Evolutionary conservation across 2,113 vertebrate genomes (phyloP), one percentile per base, ranked within the genome.

Genomic region (Sinosuthora webbiana): DNA sequence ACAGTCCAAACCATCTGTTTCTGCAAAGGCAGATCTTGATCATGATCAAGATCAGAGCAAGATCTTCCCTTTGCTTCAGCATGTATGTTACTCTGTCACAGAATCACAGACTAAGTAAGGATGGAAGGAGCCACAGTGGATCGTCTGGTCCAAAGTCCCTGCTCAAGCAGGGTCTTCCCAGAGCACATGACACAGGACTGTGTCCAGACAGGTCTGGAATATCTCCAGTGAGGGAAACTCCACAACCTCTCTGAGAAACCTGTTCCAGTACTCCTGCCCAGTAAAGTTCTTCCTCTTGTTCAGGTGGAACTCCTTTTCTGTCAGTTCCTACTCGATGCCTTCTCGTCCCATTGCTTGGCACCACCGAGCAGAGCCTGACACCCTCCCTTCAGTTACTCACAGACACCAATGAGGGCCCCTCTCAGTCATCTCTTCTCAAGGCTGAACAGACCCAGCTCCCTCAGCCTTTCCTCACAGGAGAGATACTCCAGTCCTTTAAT

Each of bases 341-440:
- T 60, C 28, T 31, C 47, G 13, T 83, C 5, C 44, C 11, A 60
- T 53, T 60, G 28, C n/a, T 53, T 60, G 69, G 28, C 24, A 60
- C 9, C 20, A 39, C 33, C 0, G 0, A 60, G 39, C 9, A 75
- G 19, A 67, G n/a, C n/a, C 30, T 19, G 45, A 53, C 39, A n/a
- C 7, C 21, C 21, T 53, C 39, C 13, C 53, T 41, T 23, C 45
- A 60, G 28, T 6, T 39, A 18, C 3, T 60, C 5, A 31, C 1
- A 22, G 28, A n/a, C 28, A 68, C 30, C 20, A 27, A 8, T 47
- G 24, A 53, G 55, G 53, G 18, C 11, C 7, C n/a, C 24, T 60
- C 87, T 53, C 45, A 53, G 62, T 6, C 45, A 41, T 53, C 62
- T 68, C 53, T 68, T 68, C n/a, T 68, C 16, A 4, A 68, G 39